Evolutionary conservation across 92 coral and sea anemone species (phyloP).

Genomic region (Chrysogorgia sp.): DNA sequence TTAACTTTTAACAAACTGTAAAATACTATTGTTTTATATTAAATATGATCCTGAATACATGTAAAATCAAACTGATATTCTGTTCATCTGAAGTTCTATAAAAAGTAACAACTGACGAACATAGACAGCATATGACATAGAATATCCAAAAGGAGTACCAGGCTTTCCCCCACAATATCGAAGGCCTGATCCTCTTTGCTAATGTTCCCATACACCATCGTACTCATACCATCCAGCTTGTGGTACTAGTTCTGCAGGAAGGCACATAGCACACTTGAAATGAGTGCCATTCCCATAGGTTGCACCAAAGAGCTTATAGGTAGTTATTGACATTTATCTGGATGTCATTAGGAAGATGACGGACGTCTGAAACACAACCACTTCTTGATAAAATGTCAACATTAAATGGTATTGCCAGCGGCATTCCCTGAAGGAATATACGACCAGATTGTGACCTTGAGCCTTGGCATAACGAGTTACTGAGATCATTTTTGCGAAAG

Average conservation of each 20-base stretch:
- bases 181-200: slow-evolving; percentile 35
- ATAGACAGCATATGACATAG: neutral
- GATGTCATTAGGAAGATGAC: slow-evolving; percentile 47
- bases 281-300: slow-evolving; percentile 51
- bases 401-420: slow-evolving; percentile 28
- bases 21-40: too few relatives aligned
- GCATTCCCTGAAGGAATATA: slow-evolving; percentile 37
- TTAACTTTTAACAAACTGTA: too few relatives aligned
- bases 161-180: slow-evolving; percentile 9
- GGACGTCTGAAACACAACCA: slow-evolving; percentile 25
- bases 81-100: too few relatives aligned
- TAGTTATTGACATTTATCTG: slow-evolving; percentile 10
- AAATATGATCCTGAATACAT: too few relatives aligned
- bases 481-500: slow-evolving; percentile 20
- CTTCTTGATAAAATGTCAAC: slow-evolving; percentile 21
- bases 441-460: neutral
- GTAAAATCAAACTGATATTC: too few relatives aligned
- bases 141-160: slow-evolving; percentile 28
- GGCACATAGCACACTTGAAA: slow-evolving; percentile 42
- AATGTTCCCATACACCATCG: slow-evolving; percentile 46
- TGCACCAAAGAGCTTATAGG: slow-evolving; percentile 40
- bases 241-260: slow-evolving; percentile 16
- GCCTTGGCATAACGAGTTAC: slow-evolving; percentile 38
- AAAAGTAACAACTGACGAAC: slow-evolving; percentile 40
- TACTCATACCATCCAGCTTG: slow-evolving; percentile 50